phyloP scores from a whole-genome alignment of 2,888 invertebrate genomes.

The Tachina lurida region DNA sequence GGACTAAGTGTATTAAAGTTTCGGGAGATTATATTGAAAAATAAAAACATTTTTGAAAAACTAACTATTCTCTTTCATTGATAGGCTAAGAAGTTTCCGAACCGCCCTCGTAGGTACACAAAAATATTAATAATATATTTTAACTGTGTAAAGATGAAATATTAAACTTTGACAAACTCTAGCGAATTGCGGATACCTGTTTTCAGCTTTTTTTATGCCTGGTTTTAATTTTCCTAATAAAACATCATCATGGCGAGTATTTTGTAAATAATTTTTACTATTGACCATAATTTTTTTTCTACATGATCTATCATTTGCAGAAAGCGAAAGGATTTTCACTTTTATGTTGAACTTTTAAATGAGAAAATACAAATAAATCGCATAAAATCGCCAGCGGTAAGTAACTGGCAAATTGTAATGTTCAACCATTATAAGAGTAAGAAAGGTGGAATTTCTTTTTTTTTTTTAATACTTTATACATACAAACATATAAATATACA shows the following conservation, averaged over 20 bases:
- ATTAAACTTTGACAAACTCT: constrained; percentile 46
- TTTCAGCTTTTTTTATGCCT: constrained; percentile 18
- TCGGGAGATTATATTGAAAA: too few species aligned
- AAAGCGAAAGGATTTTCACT: constrained; percentile 74
- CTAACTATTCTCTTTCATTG: too few species aligned
- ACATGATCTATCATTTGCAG: constrained; percentile 58
- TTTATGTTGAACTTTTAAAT: constrained; percentile 47
- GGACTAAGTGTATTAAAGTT: too few species aligned
- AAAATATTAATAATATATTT: constrained; percentile 19
- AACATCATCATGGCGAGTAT: constrained; percentile 41
- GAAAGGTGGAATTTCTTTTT: constrained; percentile 58
- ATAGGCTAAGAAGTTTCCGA: too few species aligned
- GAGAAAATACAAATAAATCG: constrained; percentile 24
- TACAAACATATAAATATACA: too few species aligned
- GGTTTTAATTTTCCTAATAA: constrained; percentile 42
- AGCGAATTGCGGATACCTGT: constrained; percentile 24
- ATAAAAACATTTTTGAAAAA: too few species aligned
- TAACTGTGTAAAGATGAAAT: constrained; percentile 34
- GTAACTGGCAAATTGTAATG: constrained; percentile 58
- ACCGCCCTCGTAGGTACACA: too few species aligned
- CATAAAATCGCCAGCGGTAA: constrained; percentile 54
- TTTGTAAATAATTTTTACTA: constrained; percentile 48
- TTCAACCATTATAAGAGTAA: constrained; percentile 49
- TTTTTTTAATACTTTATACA: constrained; percentile 13
- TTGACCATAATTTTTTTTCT: constrained; percentile 44